Conservation (phyloP, 2,888 invertebrate genomes). For the Lasioglossum marginatum region DNA sequence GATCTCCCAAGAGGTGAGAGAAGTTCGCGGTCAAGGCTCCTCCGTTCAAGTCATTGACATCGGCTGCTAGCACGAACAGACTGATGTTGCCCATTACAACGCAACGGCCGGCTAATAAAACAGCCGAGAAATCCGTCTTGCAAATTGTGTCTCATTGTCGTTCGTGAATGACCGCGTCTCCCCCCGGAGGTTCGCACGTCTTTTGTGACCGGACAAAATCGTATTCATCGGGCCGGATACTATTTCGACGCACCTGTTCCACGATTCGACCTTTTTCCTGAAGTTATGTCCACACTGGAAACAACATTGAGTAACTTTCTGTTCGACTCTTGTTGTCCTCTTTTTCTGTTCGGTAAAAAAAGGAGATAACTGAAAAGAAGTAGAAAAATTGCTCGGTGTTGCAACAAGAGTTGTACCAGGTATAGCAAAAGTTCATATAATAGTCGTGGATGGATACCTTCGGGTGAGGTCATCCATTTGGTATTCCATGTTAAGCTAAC, state of each 20-base stretch:
- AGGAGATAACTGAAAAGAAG: no score
- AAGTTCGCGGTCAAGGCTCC: constrained; percentile 83
- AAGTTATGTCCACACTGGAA: neutral
- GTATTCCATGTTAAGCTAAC: neutral
- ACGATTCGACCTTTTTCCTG: neutral
- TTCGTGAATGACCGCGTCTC: neutral
- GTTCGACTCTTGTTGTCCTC: no score
- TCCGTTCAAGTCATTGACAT: constrained; percentile 82
- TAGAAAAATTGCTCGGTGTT: no score
- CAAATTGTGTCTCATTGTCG: constrained; percentile 55
- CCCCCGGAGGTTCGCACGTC: neutral
- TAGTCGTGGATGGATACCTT: neutral
- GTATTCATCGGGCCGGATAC: neutral
- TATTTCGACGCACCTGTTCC: neutral
- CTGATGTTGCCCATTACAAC: constrained; percentile 71
- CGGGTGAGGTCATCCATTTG: neutral
- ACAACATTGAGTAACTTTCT: neutral
- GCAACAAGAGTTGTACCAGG: neutral
- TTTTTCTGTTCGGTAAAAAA: no score
- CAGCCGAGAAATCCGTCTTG: constrained; percentile 49
- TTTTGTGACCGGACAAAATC: neutral
- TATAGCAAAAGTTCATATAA: neutral
- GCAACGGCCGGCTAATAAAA: constrained; percentile 69
- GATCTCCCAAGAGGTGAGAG: constrained; percentile 76
- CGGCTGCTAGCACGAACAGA: constrained; percentile 71